These are phyloP conservation scores for Pseudopleuronectes americanus DNA, from an alignment of 2,797 vertebrate species.

Conservation along the genomic window DNA sequence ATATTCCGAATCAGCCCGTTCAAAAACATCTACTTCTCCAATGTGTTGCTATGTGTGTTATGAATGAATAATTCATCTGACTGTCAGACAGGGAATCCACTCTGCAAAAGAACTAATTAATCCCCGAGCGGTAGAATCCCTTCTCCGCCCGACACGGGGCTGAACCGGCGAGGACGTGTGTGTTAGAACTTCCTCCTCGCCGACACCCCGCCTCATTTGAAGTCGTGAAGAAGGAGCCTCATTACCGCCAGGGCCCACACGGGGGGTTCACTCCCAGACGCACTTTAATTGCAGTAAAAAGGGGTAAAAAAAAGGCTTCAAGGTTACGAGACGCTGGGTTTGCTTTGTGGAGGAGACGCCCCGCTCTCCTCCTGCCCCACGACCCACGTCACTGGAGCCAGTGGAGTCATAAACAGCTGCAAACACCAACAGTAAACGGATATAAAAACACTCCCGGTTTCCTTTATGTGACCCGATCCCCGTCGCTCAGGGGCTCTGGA, in stretches of 20 bases:
- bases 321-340: conserved; percentile 78
- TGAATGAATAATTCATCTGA: no score
- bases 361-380: conserved; percentile 61
- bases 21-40: no score
- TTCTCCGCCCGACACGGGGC: conserved; percentile 30
- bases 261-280: conserved; percentile 72
- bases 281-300: conserved; percentile 79
- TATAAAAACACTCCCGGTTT: conserved; percentile 80
- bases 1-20: no score
- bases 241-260: conserved; percentile 67
- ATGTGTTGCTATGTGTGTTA: no score
- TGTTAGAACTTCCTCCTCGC: conserved; percentile 51
- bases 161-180: conserved; percentile 63
- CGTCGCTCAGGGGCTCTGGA: conserved; percentile 72
- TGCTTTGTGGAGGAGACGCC: conserved; percentile 72
- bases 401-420: conserved; percentile 80
- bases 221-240: conserved; percentile 74
- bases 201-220: conserved; percentile 76
- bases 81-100: no score
- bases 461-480: conserved; percentile 76
- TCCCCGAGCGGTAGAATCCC: no score
- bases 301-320: conserved; percentile 55
- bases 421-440: conserved; percentile 82
- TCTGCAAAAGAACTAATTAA: no score
- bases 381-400: conserved; percentile 81